Base-by-base conservation (phyloP, 2,113 vertebrate species). In the Acrocephalus arundinaceus region DNA sequence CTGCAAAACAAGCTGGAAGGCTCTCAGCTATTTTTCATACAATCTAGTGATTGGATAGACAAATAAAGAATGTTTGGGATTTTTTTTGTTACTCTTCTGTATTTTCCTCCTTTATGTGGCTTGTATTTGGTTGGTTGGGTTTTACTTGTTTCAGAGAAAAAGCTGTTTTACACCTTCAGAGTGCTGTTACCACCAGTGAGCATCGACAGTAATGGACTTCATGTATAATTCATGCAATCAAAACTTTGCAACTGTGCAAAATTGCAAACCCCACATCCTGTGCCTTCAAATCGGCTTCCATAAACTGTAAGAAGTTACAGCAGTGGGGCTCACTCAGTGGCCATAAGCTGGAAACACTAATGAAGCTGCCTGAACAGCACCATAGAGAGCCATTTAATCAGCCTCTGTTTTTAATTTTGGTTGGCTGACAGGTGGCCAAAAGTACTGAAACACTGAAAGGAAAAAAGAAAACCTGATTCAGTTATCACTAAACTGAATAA, bases 141-240 rank as follows among this genome's bases (percentile, higher is more conserved):
- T 92, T 87, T 78, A 25, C 45, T 68, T 54, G 9, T 89, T 95
- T 75, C 45, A 45, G 39, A 71, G 31, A 15, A 73, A 66, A 90
- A 84, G 15, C 24, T 51, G 16, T 21, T 89, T 93, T 87, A 65
- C 59, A 95, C 79, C 78, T 97, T 92, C 80, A 55, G 68, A 93
- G 87, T 96, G 93, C 85, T 89, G 37, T 79, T 96, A 68, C 74
- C 30, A 57, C 82, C 65, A 87, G 37, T 80, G 62, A 95, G 76
- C 58, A 86, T 49, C 62, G 70, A 65, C 78, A 90, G 48, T 88
- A 97, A 97, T 95, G 97, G 79, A 68, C 78, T 75, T 97, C 87
- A 97, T 98, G 97, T 89, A 96, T 97, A 98, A 98, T 98, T 97
- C 96, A 98, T 97, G 94, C 67, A 98, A 98, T 98, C 97, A 98